These are phyloP conservation scores for Sebastes oblongus DNA, from an alignment of 2,797 vertebrate species.

Conservation along the genomic window DNA sequence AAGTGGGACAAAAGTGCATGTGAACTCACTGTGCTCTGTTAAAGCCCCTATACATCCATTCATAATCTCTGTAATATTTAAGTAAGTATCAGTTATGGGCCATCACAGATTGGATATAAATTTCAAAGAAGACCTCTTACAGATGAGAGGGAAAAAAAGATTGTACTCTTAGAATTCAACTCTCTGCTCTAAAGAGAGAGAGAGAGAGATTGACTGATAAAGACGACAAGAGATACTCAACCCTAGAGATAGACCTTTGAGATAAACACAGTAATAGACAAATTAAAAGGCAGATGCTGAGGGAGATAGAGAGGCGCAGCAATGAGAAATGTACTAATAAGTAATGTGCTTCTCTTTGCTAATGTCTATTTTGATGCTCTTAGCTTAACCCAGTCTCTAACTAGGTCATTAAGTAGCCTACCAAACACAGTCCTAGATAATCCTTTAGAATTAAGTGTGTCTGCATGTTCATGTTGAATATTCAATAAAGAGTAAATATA, in stretches of 20 bases:
- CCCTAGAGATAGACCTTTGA: constrained; percentile 21
- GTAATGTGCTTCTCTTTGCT: constrained; percentile 59
- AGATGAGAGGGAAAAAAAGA: background rate
- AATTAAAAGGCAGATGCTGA: constrained; percentile 35
- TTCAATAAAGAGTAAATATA: constrained; percentile 64
- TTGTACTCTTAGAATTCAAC: constrained; percentile 8
- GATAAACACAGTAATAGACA: constrained; percentile 41
- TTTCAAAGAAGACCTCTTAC: constrained; percentile 45
- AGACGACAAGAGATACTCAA: constrained; percentile 30
- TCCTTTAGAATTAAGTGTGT: constrained; percentile 65
- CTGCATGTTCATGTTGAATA: constrained; percentile 51
- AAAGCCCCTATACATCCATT: constrained; percentile 44
- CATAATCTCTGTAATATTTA: constrained; percentile 41
- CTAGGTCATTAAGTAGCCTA: constrained; percentile 71
- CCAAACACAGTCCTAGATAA: constrained; percentile 65
- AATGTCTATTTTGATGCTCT: constrained; percentile 69
- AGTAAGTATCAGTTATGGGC: constrained; percentile 48
- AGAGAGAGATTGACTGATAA: constrained; percentile 9
- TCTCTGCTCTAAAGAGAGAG: background rate
- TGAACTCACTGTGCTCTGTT: constrained; percentile 26
- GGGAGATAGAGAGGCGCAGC: constrained; percentile 25
- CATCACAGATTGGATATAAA: constrained; percentile 37
- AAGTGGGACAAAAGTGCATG: constrained; percentile 50
- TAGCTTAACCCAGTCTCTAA: constrained; percentile 64
- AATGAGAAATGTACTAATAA: constrained; percentile 30